Percentiles rank a stretch among this genome's conserved stretches.
These are phyloP conservation scores for Oxyura jamaicensis DNA, from an alignment of 2,113 vertebrate species.

Conservation along the genomic window DNA sequence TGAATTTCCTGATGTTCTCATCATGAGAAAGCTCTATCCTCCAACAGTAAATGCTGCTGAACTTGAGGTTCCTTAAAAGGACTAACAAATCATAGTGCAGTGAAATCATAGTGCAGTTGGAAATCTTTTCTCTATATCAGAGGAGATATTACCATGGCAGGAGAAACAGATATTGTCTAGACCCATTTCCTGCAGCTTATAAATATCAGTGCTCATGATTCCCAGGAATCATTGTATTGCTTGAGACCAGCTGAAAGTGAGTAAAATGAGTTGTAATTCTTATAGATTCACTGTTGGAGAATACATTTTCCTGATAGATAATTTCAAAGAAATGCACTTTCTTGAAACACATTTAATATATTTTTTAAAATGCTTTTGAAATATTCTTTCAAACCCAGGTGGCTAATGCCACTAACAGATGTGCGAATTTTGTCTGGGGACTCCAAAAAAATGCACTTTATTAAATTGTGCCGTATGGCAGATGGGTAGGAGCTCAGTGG, in stretches of 20 bases:
- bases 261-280: not conserved
- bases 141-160: not conserved
- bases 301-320: not conserved
- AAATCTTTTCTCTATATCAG: not conserved
- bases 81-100: not conserved
- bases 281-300: not conserved
- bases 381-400: conserved; percentile 26
- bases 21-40: not conserved
- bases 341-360: not conserved
- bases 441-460: conserved; percentile 31
- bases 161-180: not conserved
- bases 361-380: conserved; percentile 7
- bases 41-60: not conserved
- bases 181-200: not conserved
- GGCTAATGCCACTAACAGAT: conserved; percentile 50
- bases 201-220: not conserved
- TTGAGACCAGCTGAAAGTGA: not conserved
- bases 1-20: not conserved
- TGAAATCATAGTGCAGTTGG: not conserved
- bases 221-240: not conserved
- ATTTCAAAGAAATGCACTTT: not conserved
- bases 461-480: conserved; percentile 43
- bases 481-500: conserved; percentile 40
- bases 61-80: not conserved
- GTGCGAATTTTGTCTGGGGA: conserved; percentile 26